Percentiles rank a stretch among this genome's conserved stretches.
phyloP scores from a whole-genome alignment of 2,888 invertebrate genomes.

The Netelia melanura region DNA sequence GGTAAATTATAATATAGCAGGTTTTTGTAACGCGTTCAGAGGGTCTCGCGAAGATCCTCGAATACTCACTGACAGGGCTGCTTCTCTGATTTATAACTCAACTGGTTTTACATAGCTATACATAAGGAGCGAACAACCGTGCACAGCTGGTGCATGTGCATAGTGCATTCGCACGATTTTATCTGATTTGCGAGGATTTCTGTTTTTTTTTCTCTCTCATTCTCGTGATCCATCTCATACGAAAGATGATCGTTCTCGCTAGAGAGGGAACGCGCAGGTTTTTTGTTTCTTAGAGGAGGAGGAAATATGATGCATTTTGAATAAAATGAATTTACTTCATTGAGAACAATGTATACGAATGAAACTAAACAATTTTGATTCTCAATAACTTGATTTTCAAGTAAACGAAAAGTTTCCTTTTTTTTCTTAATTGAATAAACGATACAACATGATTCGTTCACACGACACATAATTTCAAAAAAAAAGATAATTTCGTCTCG shows the following conservation, averaged over 20 bases:
- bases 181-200: conserved; percentile 74
- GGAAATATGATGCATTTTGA: neutral
- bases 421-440: neutral
- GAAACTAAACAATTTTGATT: too few species aligned
- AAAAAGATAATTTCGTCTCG: neutral
- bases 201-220: conserved; percentile 32
- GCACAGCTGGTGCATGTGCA: conserved; percentile 11
- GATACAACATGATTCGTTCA: neutral
- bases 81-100: conserved; percentile 74
- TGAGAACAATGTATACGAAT: neutral
- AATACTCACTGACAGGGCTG: conserved; percentile 64
- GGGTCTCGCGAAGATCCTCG: conserved; percentile 61
- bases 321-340: neutral
- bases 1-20: conserved; percentile 71
- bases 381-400: too few species aligned
- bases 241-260: neutral
- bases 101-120: conserved; percentile 65
- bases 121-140: conserved; percentile 47
- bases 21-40: conserved; percentile 71
- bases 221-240: conserved; percentile 52
- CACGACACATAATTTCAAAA: neutral
- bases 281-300: too few species aligned
- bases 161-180: conserved; percentile 69
- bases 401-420: too few species aligned
- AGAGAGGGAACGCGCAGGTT: neutral